These are phyloP conservation scores for Pelusios castaneus DNA, from an alignment of 2,113 vertebrate genomes.

Conservation along the genomic window DNA sequence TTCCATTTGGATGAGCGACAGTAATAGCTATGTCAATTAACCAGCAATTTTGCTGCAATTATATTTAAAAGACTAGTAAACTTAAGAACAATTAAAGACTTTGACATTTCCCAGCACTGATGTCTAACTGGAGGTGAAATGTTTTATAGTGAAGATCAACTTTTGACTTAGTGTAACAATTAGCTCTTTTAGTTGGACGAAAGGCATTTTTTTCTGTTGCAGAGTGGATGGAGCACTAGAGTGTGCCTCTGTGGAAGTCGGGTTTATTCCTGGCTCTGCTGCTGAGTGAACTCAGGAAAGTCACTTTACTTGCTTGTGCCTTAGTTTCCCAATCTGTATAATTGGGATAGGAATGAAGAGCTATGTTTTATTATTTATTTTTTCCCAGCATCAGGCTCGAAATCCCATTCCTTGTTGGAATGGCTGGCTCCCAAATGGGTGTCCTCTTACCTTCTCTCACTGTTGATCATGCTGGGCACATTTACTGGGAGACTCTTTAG, in stretches of 20 bases:
- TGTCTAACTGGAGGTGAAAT: neutral
- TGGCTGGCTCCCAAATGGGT: neutral
- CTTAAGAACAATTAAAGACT: neutral
- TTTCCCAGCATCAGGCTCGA: neutral
- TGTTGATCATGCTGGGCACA: neutral
- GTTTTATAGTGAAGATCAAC: neutral
- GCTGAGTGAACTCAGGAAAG: neutral
- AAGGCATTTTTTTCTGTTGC: neutral
- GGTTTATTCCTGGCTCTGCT: neutral
- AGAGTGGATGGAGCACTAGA: neutral
- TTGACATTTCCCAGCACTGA: slow-evolving; percentile 35
- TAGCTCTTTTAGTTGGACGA: neutral
- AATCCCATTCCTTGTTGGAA: neutral
- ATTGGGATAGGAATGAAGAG: neutral
- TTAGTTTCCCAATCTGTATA: neutral
- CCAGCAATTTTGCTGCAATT: slow-evolving; percentile 25
- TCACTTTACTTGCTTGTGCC: neutral
- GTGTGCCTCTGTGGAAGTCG: neutral
- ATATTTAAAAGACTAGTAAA: slow-evolving; percentile 26
- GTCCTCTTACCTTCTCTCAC: neutral
- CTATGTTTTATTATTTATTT: neutral
- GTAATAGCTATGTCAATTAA: slow-evolving; percentile 57
- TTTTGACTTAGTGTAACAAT: neutral
- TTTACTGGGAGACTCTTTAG: neutral
- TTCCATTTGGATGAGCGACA: slow-evolving; percentile 44